Conservation (phyloP, 2,888 invertebrate species). For the Ferrisia virgata region DNA sequence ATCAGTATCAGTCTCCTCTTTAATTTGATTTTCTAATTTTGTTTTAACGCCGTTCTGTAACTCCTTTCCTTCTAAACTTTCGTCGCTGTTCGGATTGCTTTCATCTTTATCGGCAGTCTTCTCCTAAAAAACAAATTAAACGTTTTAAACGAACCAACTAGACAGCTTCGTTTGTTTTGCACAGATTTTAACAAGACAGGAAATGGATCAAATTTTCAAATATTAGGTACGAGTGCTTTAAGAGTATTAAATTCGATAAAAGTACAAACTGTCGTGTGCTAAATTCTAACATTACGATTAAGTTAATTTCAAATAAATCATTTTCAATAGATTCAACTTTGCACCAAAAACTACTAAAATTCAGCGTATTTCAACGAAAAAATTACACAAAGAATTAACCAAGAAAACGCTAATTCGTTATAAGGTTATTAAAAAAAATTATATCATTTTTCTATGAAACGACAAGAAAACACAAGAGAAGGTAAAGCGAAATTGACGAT, state of each 20-base stretch:
- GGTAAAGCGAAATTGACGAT: not conserved
- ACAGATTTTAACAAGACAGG: not conserved
- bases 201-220: not conserved
- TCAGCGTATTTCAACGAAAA: not conserved
- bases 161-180: not conserved
- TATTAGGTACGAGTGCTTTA: not conserved
- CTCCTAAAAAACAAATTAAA: slow-evolving; percentile 43
- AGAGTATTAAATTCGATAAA: not conserved
- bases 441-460: not conserved
- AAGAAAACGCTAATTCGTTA: not conserved
- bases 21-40: not conserved
- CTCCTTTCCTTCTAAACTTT: slow-evolving; percentile 39
- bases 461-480: not conserved
- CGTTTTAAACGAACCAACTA: slow-evolving; percentile 22
- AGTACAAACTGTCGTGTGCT: not conserved
- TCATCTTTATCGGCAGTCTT: slow-evolving; percentile 47
- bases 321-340: not conserved
- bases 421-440: not conserved
- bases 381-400: not conserved
- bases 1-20: slow-evolving; percentile 12
- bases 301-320: not conserved
- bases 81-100: slow-evolving; percentile 47
- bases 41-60: slow-evolving; percentile 34
- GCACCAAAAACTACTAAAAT: not conserved
- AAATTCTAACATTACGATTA: not conserved